A percentile compares a stretch with the other conserved stretches of the same genome.
phyloP scores from a whole-genome alignment of 2,888 invertebrate species.

The Nymphalis polychloros region DNA sequence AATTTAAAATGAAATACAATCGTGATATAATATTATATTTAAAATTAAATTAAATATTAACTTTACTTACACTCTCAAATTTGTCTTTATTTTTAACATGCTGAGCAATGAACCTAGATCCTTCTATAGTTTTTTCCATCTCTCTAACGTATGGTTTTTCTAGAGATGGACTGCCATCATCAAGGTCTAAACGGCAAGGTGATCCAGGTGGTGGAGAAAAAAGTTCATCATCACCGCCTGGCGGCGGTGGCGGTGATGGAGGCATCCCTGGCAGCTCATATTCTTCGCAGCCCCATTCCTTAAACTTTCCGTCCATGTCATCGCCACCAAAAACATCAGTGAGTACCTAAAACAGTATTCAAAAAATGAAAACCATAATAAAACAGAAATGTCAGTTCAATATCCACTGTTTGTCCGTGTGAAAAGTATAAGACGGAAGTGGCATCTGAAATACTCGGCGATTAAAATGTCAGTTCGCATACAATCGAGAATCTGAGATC shows the following conservation, averaged over 20 bases:
- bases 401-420: not conserved
- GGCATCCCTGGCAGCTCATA: slow-evolving; percentile 88
- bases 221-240: slow-evolving; percentile 91
- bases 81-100: slow-evolving; percentile 97
- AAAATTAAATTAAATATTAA: slow-evolving; percentile 1
- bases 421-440: slow-evolving; percentile 13
- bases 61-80: slow-evolving; percentile 92
- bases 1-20: slow-evolving; percentile 28
- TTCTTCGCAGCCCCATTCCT: slow-evolving; percentile 84
- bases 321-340: slow-evolving; percentile 88
- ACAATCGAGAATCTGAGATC: slow-evolving; percentile 52
- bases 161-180: slow-evolving; percentile 88
- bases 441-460: slow-evolving; percentile 48
- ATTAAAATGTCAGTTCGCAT: slow-evolving; percentile 64
- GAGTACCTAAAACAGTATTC: slow-evolving; percentile 81
- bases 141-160: slow-evolving; percentile 91
- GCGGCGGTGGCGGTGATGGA: slow-evolving; percentile 87
- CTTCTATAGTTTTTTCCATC: slow-evolving; percentile 95
- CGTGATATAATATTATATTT: not conserved
- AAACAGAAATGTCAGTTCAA: too few species aligned
- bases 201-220: slow-evolving; percentile 89
- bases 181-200: slow-evolving; percentile 82
- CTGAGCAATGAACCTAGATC: slow-evolving; percentile 96
- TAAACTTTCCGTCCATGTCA: slow-evolving; percentile 75
- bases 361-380: not conserved